phyloP scores from a whole-genome alignment of 1,140 invertebrate species.

The Marisa cornuarietis region DNA sequence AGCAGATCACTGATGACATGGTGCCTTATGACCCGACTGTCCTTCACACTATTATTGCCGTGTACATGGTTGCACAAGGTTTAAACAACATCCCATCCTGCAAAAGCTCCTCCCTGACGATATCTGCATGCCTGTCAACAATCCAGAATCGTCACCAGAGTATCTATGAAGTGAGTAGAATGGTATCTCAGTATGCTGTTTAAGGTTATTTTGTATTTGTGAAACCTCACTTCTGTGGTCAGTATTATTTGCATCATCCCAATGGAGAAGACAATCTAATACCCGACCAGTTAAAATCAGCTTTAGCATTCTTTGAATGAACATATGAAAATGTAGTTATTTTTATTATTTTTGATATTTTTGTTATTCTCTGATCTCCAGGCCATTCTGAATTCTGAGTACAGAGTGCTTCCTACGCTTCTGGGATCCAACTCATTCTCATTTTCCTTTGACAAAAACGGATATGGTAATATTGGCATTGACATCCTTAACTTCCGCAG shows the following conservation, averaged over 20 bases:
- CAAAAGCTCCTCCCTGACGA: conserved; percentile 32
- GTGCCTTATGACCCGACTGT: conserved; percentile 60
- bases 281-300: neutral
- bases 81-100: conserved; percentile 60
- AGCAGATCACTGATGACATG: conserved; percentile 53
- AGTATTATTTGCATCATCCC: neutral
- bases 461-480: conserved; percentile 59
- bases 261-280: neutral
- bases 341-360: neutral
- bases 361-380: neutral
- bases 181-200: neutral
- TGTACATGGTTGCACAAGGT: conserved; percentile 65
- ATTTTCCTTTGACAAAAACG: conserved; percentile 58
- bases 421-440: conserved; percentile 43
- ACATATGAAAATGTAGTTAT: neutral
- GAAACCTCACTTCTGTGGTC: neutral
- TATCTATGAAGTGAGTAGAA: conserved; percentile 52
- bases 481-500: conserved; percentile 54
- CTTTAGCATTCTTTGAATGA: neutral
- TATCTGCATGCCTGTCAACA: conserved; percentile 51
- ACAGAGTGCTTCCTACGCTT: conserved; percentile 51
- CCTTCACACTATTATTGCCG: conserved; percentile 65
- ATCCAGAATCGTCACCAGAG: conserved; percentile 37
- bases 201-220: neutral
- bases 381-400: conserved; percentile 38